phyloP scores from a whole-genome alignment of 2,113 vertebrate species.

The Seriola aureovittata region DNA sequence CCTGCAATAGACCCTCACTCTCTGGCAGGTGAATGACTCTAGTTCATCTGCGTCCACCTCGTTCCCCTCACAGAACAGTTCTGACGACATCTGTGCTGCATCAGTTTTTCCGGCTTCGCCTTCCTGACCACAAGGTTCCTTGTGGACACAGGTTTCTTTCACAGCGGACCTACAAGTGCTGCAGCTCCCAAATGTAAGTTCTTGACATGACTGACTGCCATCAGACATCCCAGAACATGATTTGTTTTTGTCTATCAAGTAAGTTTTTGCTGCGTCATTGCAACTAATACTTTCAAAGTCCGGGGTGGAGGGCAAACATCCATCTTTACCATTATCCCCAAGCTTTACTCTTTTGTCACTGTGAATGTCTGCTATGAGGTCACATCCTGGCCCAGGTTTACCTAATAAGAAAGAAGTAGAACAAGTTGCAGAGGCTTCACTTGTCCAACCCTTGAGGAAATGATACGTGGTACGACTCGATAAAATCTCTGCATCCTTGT shows the following conservation, averaged over 20 bases:
- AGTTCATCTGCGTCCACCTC: constrained; percentile 6
- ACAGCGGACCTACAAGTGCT: not conserved
- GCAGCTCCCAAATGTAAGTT: not conserved
- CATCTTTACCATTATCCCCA: not conserved
- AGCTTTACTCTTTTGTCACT: constrained; percentile 44
- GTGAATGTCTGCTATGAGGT: not conserved
- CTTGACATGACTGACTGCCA: not conserved
- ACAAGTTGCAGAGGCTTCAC: constrained; percentile 21
- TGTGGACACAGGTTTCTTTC: not conserved
- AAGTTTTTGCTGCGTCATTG: not conserved
- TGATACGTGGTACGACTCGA: not conserved
- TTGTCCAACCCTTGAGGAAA: constrained; percentile 1
- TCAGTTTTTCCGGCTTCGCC: not conserved
- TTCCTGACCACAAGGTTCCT: not conserved
- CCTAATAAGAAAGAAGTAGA: constrained; percentile 29
- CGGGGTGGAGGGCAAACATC: not conserved
- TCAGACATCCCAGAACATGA: not conserved
- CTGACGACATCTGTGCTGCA: not conserved
- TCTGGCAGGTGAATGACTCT: constrained; percentile 72
- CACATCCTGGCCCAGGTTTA: not conserved
- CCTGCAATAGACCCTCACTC: constrained; percentile 54
- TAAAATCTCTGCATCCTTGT: not conserved
- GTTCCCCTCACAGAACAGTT: not conserved
- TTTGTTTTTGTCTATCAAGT: not conserved
- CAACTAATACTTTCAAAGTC: not conserved